Evolutionary conservation across 2,888 invertebrate genomes (phyloP).

Genomic region (Aporophyla lueneburgensis): DNA sequence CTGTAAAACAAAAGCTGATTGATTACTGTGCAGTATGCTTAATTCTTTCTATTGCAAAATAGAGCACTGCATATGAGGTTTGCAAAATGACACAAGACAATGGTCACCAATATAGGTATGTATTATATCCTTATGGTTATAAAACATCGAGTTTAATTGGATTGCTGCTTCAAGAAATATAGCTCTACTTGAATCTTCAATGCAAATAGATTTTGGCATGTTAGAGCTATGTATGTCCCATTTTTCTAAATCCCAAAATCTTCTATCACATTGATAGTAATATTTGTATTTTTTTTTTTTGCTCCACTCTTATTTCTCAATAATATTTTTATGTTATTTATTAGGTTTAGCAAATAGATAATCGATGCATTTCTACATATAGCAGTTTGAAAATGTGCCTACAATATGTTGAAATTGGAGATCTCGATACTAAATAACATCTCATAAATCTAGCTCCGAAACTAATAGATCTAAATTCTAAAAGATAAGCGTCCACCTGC

Average conservation of each 20-base stretch:
- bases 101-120: neutral
- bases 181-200: neutral
- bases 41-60: neutral
- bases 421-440: constrained; percentile 9
- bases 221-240: neutral
- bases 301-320: neutral
- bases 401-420: neutral
- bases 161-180: neutral
- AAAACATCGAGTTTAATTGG: too few species aligned
- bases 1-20: neutral
- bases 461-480: constrained; percentile 49
- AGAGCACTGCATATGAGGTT: neutral
- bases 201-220: neutral
- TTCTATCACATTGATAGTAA: neutral
- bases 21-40: neutral
- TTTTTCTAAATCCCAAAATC: neutral
- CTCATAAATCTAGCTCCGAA: constrained; percentile 15
- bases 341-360: neutral
- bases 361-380: neutral
- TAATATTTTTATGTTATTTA: neutral
- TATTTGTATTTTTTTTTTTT: neutral
- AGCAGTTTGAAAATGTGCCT: neutral
- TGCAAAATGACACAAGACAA: neutral
- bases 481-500: constrained; percentile 59
- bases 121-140: neutral